Evolutionary conservation across 2,888 invertebrate species (phyloP).

Genomic region (Diarsia brunnea): DNA sequence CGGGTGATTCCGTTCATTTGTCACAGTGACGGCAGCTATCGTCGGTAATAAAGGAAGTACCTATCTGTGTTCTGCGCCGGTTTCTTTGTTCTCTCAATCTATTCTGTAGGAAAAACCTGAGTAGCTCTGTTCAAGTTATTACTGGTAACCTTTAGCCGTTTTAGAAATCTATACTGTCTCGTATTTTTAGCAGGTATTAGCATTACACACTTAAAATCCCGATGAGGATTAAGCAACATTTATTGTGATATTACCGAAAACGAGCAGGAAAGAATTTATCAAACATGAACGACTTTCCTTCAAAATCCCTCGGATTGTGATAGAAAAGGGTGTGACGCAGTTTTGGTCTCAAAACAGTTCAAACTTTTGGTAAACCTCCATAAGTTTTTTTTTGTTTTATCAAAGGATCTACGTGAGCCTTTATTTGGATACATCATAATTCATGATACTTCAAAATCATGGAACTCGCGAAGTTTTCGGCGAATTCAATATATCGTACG

Average conservation of each 20-base stretch:
- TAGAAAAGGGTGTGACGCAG: neutral
- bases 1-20: conserved; percentile 1
- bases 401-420: neutral
- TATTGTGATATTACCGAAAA: neutral
- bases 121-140: neutral
- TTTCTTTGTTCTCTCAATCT: conserved; percentile 9
- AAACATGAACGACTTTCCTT: neutral
- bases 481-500: neutral
- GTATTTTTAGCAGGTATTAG: neutral
- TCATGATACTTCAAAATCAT: neutral
- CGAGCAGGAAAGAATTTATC: neutral
- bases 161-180: too few relatives aligned
- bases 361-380: neutral
- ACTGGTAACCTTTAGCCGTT: neutral
- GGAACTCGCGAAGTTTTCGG: neutral
- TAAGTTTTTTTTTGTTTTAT: conserved; percentile 1
- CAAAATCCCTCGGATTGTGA: neutral
- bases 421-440: neutral
- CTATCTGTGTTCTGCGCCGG: neutral
- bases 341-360: neutral
- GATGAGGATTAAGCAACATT: neutral
- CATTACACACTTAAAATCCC: neutral
- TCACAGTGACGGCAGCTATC: conserved; percentile 8
- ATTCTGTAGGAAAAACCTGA: neutral
- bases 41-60: conserved; percentile 16